A percentile compares a stretch with the other conserved stretches of the same genome.
Evolutionary conservation across 2,797 vertebrate species (phyloP).

Genomic region (Pogoniulus pusillus): DNA sequence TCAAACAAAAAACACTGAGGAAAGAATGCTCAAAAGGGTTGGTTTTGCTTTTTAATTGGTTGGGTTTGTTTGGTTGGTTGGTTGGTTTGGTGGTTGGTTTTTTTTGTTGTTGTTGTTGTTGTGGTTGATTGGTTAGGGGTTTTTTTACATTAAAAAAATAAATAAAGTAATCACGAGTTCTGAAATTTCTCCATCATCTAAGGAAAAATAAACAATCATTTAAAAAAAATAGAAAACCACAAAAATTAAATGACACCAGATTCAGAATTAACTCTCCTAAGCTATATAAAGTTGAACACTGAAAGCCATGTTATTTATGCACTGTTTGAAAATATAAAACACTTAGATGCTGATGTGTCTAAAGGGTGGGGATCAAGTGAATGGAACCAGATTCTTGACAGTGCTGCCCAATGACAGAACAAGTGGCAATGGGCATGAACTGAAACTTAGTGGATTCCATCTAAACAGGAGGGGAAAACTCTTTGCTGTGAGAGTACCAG

Average conservation of each 20-base stretch:
- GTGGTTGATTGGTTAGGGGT: too few species aligned
- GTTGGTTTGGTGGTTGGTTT: too few species aligned
- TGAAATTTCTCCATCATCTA: background rate
- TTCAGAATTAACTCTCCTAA: background rate
- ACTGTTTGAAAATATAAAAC: background rate
- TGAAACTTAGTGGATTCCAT: too few species aligned
- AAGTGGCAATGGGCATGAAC: too few species aligned
- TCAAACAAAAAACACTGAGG: background rate
- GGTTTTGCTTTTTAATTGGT: too few species aligned
- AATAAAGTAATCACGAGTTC: background rate
- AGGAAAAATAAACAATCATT: background rate
- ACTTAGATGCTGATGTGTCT: background rate
- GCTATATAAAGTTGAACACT: background rate
- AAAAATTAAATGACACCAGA: background rate
- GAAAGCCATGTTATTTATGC: background rate
- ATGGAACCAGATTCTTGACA: too few species aligned
- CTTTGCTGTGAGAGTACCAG: too few species aligned
- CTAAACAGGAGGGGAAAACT: too few species aligned
- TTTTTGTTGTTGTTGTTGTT: too few species aligned
- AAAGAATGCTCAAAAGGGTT: background rate
- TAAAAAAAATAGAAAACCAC: fast-evolving
- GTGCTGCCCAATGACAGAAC: too few species aligned
- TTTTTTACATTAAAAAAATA: background rate
- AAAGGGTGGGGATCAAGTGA: too few species aligned
- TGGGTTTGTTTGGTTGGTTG: too few species aligned